phyloP scores from a whole-genome alignment of 2,797 vertebrate species.

The Hephaestus fuliginosus region DNA sequence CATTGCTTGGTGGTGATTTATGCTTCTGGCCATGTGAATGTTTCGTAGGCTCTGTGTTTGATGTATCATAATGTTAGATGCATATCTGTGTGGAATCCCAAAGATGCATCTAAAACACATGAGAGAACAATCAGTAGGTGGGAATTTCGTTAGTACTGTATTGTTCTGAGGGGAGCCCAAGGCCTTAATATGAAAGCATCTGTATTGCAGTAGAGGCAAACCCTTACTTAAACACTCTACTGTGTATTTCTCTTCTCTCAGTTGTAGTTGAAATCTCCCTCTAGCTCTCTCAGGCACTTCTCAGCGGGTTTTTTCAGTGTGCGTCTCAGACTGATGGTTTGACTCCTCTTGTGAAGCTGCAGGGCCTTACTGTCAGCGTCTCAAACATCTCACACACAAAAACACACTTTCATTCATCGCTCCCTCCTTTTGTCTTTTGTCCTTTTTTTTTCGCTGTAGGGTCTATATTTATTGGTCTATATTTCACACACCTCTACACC shows the following conservation, averaged over 20 bases:
- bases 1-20: not conserved
- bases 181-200: constrained; percentile 33
- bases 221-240: constrained; percentile 40
- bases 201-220: constrained; percentile 34
- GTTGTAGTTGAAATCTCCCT: constrained; percentile 41
- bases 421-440: not conserved
- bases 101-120: constrained; percentile 11
- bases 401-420: constrained; percentile 8
- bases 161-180: constrained; percentile 18
- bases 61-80: constrained; percentile 1
- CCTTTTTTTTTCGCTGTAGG: not conserved
- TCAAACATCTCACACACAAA: constrained; percentile 21
- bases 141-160: constrained; percentile 11
- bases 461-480: too few species aligned
- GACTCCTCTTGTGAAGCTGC: constrained; percentile 63
- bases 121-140: constrained; percentile 14
- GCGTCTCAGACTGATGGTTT: constrained; percentile 59
- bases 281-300: constrained; percentile 41
- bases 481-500: not conserved
- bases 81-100: not conserved
- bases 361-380: constrained; percentile 55
- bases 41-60: constrained; percentile 5
- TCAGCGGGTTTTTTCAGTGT: constrained; percentile 44
- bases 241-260: constrained; percentile 27
- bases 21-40: constrained; percentile 12